Base-by-base conservation (phyloP, 2,113 vertebrate genomes). In the Trematocara marginatum region DNA sequence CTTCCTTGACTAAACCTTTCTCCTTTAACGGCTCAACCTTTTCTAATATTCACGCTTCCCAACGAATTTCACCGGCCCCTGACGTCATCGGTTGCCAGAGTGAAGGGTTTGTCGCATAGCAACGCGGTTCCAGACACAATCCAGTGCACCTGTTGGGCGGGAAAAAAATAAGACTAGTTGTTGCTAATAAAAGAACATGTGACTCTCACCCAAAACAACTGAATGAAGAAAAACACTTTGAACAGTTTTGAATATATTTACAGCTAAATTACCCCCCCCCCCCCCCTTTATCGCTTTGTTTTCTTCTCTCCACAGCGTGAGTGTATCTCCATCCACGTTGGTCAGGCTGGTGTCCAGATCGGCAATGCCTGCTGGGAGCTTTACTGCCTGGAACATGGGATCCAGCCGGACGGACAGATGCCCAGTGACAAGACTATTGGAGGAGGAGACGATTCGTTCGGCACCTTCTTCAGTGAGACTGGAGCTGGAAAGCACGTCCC, bases 391-490 rank as follows among this genome's bases (percentile, higher is more conserved):
- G 92, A 93, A 10, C 92, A 92, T 78, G 92, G 92, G 10, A 93
- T 93, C 69, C 94, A 95, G 94, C 95, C 95, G 0, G 95, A 95
- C 0, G 95, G 94, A 40, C 93, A 95, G 91, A 95, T 96, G 95
- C 95, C 95, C 85, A 95, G 95, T 7, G 95, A 95, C 81, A 96
- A 96, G 76, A 94, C 96, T 18, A 89, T 97, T 0, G 97, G 97
- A 26, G 97, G 97, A 79, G 97, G 97, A 74, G 97, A 97, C 1
- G 97, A 97, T 59, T 97, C 97, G 13, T 97, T 97, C 96, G 97
- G 97, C 94, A 97, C 97, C 45, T 97, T 97, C 95, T 97, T 97
- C 95, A 97, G 97, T 9, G 97, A 97, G 87, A 97, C 97, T 0
- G 97, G 97, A 31, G 96, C 97, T 47, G 97, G 97, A 86, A 97